Evolutionary conservation across 2,888 invertebrate genomes (phyloP), one percentile per base, ranked within the genome.

Genomic region (Aspidiotus destructor): DNA sequence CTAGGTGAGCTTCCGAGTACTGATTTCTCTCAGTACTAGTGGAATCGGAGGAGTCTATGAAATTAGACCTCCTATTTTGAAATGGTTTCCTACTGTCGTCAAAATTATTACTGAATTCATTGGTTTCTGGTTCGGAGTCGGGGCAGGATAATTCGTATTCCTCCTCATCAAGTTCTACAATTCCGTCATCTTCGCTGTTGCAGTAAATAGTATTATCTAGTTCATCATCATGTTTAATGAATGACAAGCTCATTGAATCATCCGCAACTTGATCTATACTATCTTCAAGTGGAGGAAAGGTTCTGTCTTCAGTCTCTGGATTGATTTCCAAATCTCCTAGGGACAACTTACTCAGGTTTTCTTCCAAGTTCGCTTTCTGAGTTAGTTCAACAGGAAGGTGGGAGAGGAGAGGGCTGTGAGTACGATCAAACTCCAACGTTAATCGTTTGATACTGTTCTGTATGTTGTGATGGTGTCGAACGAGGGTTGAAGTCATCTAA

Each of bases 391-490:
- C 60, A 40, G 67, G 67, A 57, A 67, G 58, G 11, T 58, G 16
- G 48, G 55, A 41, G n/a, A 67, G 52, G 40, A 67, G 57, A 10
- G 58, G 17, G 52, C 58, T 58, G 40, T 48, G 40, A 48, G 8
- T 15, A 13, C 67, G 44, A 41, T 67, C 60, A 44, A 40, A 60
- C 15, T 67, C 67, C 8, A 8, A 13, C 3, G 52, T 58, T 13
- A 68, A 13, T 17, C 53, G 11, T 42, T 61, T 61, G 17, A 61
- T 68, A n/a, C 41, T 60, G 10, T 68, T 68, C 11, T 53, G 48
- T 7, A 60, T 41, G 11, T 41, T 15, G n/a, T 41, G 17, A 53
- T n/a, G 28, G 16, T 41, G 16, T 13, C 55, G 55, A n/a, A 17
- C 48, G 1, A 42, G 48, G 11, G 40, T 60, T 52, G 48, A 17